Conservation (phyloP, 2,888 invertebrate genomes). For the Drosophila ezoana region DNA sequence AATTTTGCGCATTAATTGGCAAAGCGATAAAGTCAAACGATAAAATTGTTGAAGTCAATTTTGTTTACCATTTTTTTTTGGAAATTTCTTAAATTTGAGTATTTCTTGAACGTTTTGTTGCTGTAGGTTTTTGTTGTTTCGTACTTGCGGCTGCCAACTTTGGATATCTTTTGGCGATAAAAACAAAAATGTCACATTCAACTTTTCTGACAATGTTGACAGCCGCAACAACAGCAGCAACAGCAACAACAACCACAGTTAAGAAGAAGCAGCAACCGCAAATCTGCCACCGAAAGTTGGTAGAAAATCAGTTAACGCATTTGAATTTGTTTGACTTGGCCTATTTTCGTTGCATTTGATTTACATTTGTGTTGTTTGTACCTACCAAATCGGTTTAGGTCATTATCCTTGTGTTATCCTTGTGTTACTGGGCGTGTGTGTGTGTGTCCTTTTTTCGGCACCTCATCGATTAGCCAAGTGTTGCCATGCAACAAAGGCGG, state of each 20-base stretch:
- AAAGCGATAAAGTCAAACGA: conserved; percentile 26
- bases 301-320: conserved; percentile 52
- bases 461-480: conserved; percentile 82
- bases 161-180: conserved; percentile 46
- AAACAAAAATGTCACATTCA: conserved; percentile 56
- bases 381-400: conserved; percentile 62
- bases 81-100: conserved; percentile 32
- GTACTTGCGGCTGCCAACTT: conserved; percentile 41
- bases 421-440: conserved; percentile 33
- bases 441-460: conserved; percentile 65
- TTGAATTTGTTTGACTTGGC: conserved; percentile 40
- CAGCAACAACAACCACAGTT: conserved; percentile 5
- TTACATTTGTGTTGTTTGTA: conserved; percentile 25
- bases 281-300: conserved; percentile 44
- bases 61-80: conserved; percentile 12
- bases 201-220: conserved; percentile 60
- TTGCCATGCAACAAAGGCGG: conserved; percentile 75
- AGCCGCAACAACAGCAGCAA: conserved; percentile 15
- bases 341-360: conserved; percentile 41
- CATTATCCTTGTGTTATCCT: conserved; percentile 81
- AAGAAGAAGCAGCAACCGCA: conserved; percentile 13
- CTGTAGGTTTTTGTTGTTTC: conserved; percentile 9
- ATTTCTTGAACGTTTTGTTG: conserved; percentile 24
- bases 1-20: conserved; percentile 40
- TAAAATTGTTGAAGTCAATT: conserved; percentile 33